Evolutionary conservation across 2,113 vertebrate genomes (phyloP).

Genomic region (Tragelaphus strepsiceros): DNA sequence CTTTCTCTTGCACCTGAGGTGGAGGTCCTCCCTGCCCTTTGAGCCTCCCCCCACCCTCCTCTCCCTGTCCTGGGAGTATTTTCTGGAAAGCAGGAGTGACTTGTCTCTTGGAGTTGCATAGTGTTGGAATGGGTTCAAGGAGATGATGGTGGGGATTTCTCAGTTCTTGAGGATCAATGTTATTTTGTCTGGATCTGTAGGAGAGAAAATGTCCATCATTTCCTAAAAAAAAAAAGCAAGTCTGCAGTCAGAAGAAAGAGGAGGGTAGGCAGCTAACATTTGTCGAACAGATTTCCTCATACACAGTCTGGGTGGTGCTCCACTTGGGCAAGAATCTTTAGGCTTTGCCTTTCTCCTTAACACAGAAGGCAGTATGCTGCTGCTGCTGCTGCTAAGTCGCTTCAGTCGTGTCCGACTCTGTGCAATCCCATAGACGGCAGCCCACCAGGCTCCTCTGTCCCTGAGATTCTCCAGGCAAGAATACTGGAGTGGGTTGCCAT

Average conservation of each 20-base stretch:
- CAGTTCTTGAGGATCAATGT: not conserved
- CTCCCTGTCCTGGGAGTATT: not conserved
- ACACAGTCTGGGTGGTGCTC: not conserved
- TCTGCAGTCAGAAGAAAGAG: constrained; percentile 1
- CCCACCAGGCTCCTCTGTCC: no score
- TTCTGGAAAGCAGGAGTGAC: not conserved
- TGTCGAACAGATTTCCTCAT: not conserved
- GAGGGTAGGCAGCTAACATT: not conserved
- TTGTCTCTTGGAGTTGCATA: not conserved
- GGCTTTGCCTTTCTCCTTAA: not conserved
- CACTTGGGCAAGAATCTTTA: not conserved
- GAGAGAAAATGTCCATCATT: not conserved
- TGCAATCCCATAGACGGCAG: no score
- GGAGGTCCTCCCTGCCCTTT: not conserved
- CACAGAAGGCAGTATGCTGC: not conserved
- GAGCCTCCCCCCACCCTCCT: not conserved
- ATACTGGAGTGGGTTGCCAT: no score
- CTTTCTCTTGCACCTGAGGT: not conserved
- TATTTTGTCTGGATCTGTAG: not conserved
- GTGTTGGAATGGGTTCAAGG: not conserved
- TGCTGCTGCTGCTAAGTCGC: no score
- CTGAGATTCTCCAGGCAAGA: no score
- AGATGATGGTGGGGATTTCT: not conserved
- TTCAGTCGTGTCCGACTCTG: no score
- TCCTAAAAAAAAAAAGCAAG: not conserved